Evolutionary conservation across 2,113 vertebrate species (phyloP).

Genomic region (Canis aureus): DNA sequence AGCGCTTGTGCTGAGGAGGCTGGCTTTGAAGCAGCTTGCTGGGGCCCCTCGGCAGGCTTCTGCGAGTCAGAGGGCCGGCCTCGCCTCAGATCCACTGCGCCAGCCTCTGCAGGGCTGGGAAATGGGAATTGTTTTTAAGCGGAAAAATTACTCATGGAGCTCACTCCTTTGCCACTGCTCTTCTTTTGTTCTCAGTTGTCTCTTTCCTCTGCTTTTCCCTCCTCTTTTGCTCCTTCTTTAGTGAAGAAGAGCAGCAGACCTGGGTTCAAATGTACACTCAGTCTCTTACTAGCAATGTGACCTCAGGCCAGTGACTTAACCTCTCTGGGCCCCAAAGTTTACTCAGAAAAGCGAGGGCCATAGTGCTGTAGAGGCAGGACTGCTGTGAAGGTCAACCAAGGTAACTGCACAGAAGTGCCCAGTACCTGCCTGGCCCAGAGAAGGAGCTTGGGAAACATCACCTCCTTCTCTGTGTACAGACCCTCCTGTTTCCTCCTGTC

Average conservation of each 20-base stretch:
- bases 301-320: slow-evolving; percentile 29
- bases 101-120: slow-evolving; percentile 80
- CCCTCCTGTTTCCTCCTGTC: not conserved
- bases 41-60: slow-evolving; percentile 86
- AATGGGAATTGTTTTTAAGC: slow-evolving; percentile 81
- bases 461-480: too few relatives aligned
- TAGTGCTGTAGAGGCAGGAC: not conserved
- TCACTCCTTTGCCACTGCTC: slow-evolving; percentile 60
- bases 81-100: slow-evolving; percentile 79
- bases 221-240: slow-evolving; percentile 59
- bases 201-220: slow-evolving; percentile 58
- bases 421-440: not conserved
- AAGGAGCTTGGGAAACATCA: not conserved
- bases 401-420: not conserved
- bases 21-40: slow-evolving; percentile 87
- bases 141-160: slow-evolving; percentile 76
- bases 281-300: slow-evolving; percentile 37
- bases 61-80: slow-evolving; percentile 85
- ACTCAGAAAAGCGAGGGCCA: not conserved
- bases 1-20: slow-evolving; percentile 87
- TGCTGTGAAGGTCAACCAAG: not conserved
- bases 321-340: slow-evolving; percentile 47
- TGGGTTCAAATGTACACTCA: slow-evolving; percentile 53
- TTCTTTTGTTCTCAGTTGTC: slow-evolving; percentile 72
- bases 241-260: slow-evolving; percentile 15